Evolutionary conservation across 2,113 vertebrate genomes (phyloP), one percentile per base, ranked within the genome.

Genomic region (Pipa parva): DNA sequence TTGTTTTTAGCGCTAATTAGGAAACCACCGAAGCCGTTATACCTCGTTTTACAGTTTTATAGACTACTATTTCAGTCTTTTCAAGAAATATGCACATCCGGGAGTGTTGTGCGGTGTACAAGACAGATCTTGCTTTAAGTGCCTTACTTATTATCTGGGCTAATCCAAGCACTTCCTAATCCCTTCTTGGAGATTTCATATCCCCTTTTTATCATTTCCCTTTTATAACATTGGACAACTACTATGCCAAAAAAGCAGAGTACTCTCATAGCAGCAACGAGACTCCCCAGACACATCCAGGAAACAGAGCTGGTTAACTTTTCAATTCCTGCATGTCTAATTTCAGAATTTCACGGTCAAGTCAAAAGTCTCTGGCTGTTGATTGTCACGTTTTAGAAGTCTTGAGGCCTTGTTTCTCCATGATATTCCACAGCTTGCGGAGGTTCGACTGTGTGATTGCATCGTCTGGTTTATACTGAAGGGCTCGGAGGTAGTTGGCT

Each of bases 391-490:
- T 92, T 80, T 90, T 92, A 4, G 76, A 88, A 62, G 92, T 97
- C 86, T 88, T 94, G 80, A 98, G 80, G 78, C 97, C 95, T 88
- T 98, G 95, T 71, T 98, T 98, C 81, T 98, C 95, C 95, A 99
- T 98, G 83, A 99, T 98, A 83, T 99, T 99, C 95, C 95, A 96
- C 63, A 99, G 82, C 78, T 99, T 99, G 58, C 94, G 95, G 73
- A 99, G 85, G 76, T 99, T 99, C 64, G 97, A 99, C 80, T 97
- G 97, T 6, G 97, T 99, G 84, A 98, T 99, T 80, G 87, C 78
- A 65, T 99, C 96, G 22, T 98, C 95, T 0, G 96, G 96, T 73
- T 99, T 99, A 75, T 98, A 91, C 63, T 88, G 92, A 69, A 99
- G 90, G 9, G 97, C 97, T 76, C 87, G 82, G 74, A 99, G 92